Evolutionary conservation across 2,113 vertebrate species (phyloP).

Genomic region (Dromiciops gliroides): DNA sequence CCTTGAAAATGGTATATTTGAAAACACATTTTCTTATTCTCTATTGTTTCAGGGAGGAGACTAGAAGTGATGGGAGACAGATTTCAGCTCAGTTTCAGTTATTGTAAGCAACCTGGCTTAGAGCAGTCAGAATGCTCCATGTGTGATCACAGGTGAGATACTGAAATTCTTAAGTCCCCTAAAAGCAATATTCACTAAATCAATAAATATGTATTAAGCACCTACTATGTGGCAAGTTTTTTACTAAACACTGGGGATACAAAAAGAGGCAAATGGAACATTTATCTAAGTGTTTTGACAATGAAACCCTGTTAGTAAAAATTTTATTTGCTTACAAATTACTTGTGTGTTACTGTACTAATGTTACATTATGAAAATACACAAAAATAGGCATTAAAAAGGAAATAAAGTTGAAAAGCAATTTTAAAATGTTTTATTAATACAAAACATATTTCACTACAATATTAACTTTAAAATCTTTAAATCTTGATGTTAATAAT

Average conservation of each 20-base stretch:
- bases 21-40: neutral
- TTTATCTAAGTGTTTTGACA: neutral
- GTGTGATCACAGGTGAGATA: too few relatives aligned
- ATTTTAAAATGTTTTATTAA: neutral
- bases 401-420: neutral
- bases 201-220: neutral
- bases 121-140: too few relatives aligned
- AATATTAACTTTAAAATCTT: neutral
- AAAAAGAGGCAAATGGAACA: neutral
- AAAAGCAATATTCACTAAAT: neutral
- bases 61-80: neutral
- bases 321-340: neutral
- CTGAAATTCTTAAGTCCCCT: too few relatives aligned
- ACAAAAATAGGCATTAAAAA: neutral
- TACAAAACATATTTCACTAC: neutral
- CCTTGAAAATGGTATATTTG: neutral
- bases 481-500: neutral
- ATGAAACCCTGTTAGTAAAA: neutral
- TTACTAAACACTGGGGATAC: neutral
- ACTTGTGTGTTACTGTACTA: too few relatives aligned
- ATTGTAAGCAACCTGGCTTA: too few relatives aligned
- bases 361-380: too few relatives aligned
- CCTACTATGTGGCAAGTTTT: neutral
- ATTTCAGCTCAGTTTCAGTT: neutral
- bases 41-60: neutral